A percentile compares a stretch with the other conserved stretches of the same genome.
These are phyloP conservation scores for Diarsia brunnea DNA, from an alignment of 2,888 invertebrate genomes.

Conservation along the genomic window DNA sequence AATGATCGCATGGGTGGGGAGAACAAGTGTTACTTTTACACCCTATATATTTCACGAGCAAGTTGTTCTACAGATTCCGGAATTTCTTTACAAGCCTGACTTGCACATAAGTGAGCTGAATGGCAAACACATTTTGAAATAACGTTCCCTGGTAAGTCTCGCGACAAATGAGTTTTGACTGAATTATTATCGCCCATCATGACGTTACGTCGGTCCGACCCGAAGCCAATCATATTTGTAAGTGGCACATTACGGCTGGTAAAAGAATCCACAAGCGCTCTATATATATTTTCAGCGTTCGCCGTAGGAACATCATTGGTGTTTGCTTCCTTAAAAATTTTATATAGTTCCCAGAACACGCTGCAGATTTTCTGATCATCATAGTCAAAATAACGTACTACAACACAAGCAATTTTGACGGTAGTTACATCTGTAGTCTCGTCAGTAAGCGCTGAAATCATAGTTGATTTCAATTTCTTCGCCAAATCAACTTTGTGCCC, in stretches of 20 bases:
- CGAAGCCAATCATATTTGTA: constrained; percentile 62
- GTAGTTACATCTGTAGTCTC: constrained; percentile 11
- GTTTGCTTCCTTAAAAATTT: constrained; percentile 15
- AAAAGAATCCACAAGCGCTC: constrained; percentile 13
- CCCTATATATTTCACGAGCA: no score
- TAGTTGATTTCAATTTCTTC: background rate
- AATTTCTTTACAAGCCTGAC: no score
- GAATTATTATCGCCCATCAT: constrained; percentile 65
- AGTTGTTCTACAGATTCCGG: no score
- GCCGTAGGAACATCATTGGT: constrained; percentile 1
- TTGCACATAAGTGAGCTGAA: constrained; percentile 1
- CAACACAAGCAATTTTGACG: constrained; percentile 11
- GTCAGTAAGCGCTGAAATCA: background rate
- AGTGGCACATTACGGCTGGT: constrained; percentile 23
- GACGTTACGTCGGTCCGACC: constrained; percentile 68
- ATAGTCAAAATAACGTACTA: constrained; percentile 10
- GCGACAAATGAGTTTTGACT: constrained; percentile 11
- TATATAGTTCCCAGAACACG: constrained; percentile 4
- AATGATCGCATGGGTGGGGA: no score
- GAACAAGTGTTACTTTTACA: no score
- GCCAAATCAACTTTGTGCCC: constrained; percentile 20
- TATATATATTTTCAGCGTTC: constrained; percentile 16
- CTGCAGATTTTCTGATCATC: constrained; percentile 21
- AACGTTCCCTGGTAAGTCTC: constrained; percentile 23
- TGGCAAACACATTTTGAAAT: constrained; percentile 29